Evolutionary conservation across 1,140 invertebrate species (phyloP).

Genomic region (Drosophila truncata): DNA sequence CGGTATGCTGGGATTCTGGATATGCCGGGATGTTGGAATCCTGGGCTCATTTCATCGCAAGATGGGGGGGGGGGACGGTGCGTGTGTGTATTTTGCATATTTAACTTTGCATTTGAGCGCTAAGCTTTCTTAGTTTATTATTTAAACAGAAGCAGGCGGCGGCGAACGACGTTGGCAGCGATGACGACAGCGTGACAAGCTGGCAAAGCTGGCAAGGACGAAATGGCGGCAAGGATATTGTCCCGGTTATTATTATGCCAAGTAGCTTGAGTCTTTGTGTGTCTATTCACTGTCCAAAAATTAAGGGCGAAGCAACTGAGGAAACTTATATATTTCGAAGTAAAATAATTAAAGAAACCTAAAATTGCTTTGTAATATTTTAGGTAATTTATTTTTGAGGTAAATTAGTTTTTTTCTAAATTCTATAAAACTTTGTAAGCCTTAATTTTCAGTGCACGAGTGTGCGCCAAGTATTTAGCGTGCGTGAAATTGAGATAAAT

Average conservation of each 20-base stretch:
- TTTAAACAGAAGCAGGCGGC: slow-evolving; percentile 67
- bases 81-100: slow-evolving; percentile 67
- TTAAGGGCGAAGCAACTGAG: background rate
- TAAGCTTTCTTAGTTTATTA: slow-evolving; percentile 76
- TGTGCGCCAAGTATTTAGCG: slow-evolving; percentile 58
- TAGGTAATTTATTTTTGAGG: accelerated
- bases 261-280: slow-evolving; percentile 42
- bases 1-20: slow-evolving; percentile 5
- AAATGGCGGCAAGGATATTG: slow-evolving; percentile 39
- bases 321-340: background rate
- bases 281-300: background rate
- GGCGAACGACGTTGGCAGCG: slow-evolving; percentile 55
- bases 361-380: background rate
- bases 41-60: too few species aligned
- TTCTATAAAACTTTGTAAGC: background rate
- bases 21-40: slow-evolving; percentile 6
- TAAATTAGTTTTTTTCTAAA: background rate
- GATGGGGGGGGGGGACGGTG: background rate
- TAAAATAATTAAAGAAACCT: background rate
- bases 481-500: slow-evolving; percentile 74
- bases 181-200: slow-evolving; percentile 31
- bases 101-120: slow-evolving; percentile 73
- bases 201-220: slow-evolving; percentile 18
- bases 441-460: slow-evolving; percentile 10
- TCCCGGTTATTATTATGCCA: slow-evolving; percentile 69